These are phyloP conservation scores for Actinia equina DNA, from an alignment of 64 coral and sea anemone species.

Conservation along the genomic window DNA sequence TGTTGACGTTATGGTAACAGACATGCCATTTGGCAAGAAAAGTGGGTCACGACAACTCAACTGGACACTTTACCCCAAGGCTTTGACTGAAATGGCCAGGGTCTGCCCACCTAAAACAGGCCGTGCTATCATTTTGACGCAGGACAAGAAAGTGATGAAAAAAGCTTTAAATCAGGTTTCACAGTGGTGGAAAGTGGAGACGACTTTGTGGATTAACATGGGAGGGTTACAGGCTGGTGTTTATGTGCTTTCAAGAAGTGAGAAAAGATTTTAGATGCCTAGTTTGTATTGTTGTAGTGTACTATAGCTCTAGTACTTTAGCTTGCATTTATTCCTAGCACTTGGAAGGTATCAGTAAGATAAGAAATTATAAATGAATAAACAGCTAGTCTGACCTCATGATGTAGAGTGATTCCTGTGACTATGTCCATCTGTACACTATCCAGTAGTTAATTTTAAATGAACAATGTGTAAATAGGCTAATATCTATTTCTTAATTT, in stretches of 20 bases:
- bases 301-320: too few species aligned
- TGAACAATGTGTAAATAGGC: too few species aligned
- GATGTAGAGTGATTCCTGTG: too few species aligned
- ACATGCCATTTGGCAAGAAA: slow-evolving; percentile 98
- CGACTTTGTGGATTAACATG: slow-evolving; percentile 96
- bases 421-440: too few species aligned
- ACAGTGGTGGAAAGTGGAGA: slow-evolving; percentile 62
- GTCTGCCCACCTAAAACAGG: slow-evolving; percentile 63
- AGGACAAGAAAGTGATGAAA: slow-evolving; percentile 90
- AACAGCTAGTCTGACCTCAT: too few species aligned
- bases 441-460: too few species aligned
- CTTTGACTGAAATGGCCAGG: slow-evolving; percentile 79
- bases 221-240: slow-evolving; percentile 86
- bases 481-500: too few species aligned
- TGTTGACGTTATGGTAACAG: slow-evolving; percentile 90
- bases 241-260: slow-evolving; percentile 75
- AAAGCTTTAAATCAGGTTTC: slow-evolving; percentile 41
- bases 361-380: too few species aligned
- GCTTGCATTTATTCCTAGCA: too few species aligned
- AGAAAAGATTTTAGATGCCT: slow-evolving; percentile 18
- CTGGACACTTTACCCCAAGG: slow-evolving; percentile 90
- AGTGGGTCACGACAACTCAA: slow-evolving; percentile 86
- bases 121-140: slow-evolving; percentile 84
- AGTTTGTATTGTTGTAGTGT: background rate
- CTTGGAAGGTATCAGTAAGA: too few species aligned